These are phyloP conservation scores for Zoanthus solanderi DNA, from an alignment of 92 coral and sea anemone genomes.

Conservation along the genomic window DNA sequence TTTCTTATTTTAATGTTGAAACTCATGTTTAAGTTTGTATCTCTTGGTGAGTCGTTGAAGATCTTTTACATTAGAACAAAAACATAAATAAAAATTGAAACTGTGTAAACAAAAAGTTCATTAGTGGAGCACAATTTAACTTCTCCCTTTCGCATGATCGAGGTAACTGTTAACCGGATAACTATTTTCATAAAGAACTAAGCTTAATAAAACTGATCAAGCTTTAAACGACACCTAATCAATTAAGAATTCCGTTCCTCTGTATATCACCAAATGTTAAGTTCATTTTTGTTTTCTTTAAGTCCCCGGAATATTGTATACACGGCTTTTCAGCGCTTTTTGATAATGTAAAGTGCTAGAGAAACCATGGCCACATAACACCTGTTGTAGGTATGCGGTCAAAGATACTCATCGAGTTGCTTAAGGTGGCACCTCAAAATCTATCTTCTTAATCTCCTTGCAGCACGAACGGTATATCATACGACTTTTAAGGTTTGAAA, in stretches of 20 bases:
- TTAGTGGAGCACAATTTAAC: neutral
- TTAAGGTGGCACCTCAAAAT: neutral
- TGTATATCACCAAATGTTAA: neutral
- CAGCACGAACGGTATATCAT: constrained; percentile 4
- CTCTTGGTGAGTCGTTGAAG: neutral
- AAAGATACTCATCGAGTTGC: constrained; percentile 31
- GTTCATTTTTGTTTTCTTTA: neutral
- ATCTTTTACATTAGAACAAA: neutral
- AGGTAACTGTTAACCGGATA: neutral
- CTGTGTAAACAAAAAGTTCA: constrained; percentile 4
- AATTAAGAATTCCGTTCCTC: neutral
- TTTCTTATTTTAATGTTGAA: neutral
- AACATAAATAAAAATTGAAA: neutral
- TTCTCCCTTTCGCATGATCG: neutral
- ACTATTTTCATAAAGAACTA: neutral
- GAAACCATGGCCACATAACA: constrained; percentile 38
- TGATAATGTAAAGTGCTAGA: neutral
- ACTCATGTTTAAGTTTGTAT: neutral
- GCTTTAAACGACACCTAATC: too few species aligned
- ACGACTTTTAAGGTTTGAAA: neutral
- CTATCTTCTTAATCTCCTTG: constrained; percentile 4
- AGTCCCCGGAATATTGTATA: neutral
- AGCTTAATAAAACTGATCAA: neutral
- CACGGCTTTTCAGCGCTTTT: constrained; percentile 8
- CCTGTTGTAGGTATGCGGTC: constrained; percentile 30